A percentile compares a stretch with the other conserved stretches of the same genome.
Conservation (phyloP, 1,140 invertebrate species). For the Latrodectus geometricus region DNA sequence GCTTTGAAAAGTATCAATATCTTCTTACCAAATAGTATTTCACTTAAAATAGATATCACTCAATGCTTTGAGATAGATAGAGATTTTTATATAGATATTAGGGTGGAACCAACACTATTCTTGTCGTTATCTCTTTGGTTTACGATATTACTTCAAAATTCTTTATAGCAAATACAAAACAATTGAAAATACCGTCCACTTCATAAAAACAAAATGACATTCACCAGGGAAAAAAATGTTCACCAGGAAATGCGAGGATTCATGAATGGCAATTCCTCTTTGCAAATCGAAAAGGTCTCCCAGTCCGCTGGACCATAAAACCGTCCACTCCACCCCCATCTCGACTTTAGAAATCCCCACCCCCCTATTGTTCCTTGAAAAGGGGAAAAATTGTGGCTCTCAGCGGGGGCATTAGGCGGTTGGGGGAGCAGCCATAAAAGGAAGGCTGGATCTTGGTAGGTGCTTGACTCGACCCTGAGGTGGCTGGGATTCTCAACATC, state of each 20-base stretch:
- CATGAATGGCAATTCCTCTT: background rate
- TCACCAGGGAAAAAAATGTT: too few relatives aligned
- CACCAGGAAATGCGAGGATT: too few relatives aligned
- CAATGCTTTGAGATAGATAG: too few relatives aligned
- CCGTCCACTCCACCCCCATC: background rate
- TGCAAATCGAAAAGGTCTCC: slow-evolving; percentile 8
- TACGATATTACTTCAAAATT: background rate
- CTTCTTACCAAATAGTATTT: too few relatives aligned
- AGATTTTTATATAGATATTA: too few relatives aligned
- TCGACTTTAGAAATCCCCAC: background rate
- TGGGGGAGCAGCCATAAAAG: slow-evolving; percentile 26
- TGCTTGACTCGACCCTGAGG: slow-evolving; percentile 34
- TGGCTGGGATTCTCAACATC: background rate
- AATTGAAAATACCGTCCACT: background rate
- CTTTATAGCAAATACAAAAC: background rate
- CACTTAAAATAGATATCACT: too few relatives aligned
- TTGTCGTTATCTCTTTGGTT: too few relatives aligned
- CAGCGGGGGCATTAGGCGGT: slow-evolving; percentile 24
- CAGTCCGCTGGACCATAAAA: slow-evolving; percentile 8
- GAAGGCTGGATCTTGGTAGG: background rate
- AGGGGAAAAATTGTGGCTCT: slow-evolving; percentile 2
- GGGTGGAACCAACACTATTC: too few relatives aligned
- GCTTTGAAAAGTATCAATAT: too few relatives aligned
- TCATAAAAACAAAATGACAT: background rate
- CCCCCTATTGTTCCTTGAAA: background rate